These are phyloP conservation scores for Lagocephalus sceleratus DNA, from an alignment of 2,797 vertebrate genomes.

Conservation along the genomic window DNA sequence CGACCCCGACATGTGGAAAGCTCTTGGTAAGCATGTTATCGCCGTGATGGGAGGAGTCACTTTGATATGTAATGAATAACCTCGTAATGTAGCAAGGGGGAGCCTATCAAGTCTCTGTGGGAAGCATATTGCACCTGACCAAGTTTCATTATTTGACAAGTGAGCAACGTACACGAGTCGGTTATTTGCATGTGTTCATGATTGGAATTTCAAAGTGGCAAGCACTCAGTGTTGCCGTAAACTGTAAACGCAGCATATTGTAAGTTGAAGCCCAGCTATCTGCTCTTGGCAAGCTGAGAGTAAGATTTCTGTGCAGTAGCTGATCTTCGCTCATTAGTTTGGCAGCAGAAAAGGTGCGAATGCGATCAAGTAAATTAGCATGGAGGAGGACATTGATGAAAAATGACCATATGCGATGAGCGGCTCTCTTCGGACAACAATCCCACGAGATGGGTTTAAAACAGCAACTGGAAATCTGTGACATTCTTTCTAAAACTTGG, in stretches of 20 bases:
- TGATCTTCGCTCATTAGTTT: conserved; percentile 28
- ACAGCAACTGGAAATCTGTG: conserved; percentile 15
- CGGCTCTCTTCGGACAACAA: conserved; percentile 7
- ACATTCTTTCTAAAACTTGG: neutral
- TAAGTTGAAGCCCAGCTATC: neutral
- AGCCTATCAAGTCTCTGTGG: too few species aligned
- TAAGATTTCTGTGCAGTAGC: conserved; percentile 5
- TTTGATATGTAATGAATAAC: too few species aligned
- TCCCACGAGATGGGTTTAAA: neutral
- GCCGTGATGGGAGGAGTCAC: too few species aligned
- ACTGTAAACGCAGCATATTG: neutral
- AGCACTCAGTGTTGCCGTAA: neutral
- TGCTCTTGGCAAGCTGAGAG: conserved; percentile 1
- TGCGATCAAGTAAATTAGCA: conserved; percentile 30
- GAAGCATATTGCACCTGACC: neutral
- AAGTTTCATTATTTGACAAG: neutral
- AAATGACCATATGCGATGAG: conserved; percentile 27
- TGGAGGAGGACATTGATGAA: conserved; percentile 37
- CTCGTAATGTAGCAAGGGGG: neutral
- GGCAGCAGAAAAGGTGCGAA: conserved; percentile 43
- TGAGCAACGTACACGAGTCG: too few species aligned
- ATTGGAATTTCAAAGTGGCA: conserved; percentile 1
- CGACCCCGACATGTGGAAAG: too few species aligned
- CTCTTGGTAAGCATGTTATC: too few species aligned
- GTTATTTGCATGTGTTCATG: neutral